Evolutionary conservation across 2,888 invertebrate genomes (phyloP).

Genomic region (Ctenicera cuprea): DNA sequence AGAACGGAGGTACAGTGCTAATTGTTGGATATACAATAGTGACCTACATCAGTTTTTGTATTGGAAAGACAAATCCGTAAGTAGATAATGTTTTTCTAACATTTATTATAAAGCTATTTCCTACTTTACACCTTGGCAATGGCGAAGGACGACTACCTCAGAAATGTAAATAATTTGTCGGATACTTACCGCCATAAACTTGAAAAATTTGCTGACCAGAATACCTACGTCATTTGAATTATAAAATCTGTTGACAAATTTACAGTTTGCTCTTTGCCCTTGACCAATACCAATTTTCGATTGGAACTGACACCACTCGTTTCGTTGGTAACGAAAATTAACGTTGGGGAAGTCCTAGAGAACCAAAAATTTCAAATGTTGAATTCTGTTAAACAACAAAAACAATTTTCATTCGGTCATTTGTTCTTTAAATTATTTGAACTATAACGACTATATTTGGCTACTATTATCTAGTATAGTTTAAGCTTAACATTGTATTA

Average conservation of each 20-base stretch:
- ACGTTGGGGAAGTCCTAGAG: too few species aligned
- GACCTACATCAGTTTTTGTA: conserved; percentile 62
- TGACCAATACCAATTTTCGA: too few species aligned
- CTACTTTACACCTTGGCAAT: conserved; percentile 52
- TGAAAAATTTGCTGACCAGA: conserved; percentile 23
- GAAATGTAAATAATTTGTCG: conserved; percentile 41
- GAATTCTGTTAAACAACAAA: too few species aligned
- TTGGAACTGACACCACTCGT: too few species aligned
- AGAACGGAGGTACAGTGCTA: conserved; percentile 65
- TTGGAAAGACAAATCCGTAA: conserved; percentile 53
- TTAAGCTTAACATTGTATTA: too few species aligned
- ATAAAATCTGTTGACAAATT: neutral
- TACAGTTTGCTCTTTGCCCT: too few species aligned
- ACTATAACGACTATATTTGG: too few species aligned
- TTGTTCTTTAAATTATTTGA: too few species aligned
- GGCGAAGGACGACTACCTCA: conserved; percentile 50
- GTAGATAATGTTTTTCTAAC: conserved; percentile 45
- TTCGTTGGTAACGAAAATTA: too few species aligned
- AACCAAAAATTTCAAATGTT: too few species aligned
- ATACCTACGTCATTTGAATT: conserved; percentile 4
- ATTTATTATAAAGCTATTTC: conserved; percentile 38
- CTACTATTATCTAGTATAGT: too few species aligned
- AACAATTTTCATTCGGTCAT: too few species aligned
- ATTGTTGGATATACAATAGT: conserved; percentile 66
- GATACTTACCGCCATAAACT: conserved; percentile 12